Percentiles rank a stretch among this genome's conserved stretches.
Conservation (phyloP, 2,888 invertebrate species). For the Drosophila nigritarsus region DNA sequence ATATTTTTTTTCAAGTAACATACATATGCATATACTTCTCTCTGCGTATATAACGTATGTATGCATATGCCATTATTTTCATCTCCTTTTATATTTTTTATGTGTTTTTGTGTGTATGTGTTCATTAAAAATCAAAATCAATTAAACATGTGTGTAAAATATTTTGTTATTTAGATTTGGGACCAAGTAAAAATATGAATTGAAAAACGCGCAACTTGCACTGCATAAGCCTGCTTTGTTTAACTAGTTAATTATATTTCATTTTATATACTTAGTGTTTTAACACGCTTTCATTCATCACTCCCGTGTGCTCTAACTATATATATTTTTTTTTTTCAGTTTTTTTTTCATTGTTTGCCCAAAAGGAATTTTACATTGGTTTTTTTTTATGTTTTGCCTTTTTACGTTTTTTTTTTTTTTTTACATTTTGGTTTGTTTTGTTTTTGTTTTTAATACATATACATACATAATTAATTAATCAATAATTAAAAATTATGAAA, state of each 20-base stretch:
- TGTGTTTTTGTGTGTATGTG: slow-evolving; percentile 8
- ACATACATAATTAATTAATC: slow-evolving; percentile 77
- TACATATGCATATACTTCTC: slow-evolving; percentile 28
- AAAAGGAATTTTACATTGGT: slow-evolving; percentile 50
- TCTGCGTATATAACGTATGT: slow-evolving; percentile 1
- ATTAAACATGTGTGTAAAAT: slow-evolving; percentile 44
- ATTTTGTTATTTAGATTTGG: slow-evolving; percentile 10
- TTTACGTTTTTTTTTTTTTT: slow-evolving; percentile 30
- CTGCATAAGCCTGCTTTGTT: slow-evolving; percentile 66
- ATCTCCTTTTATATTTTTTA: not conserved
- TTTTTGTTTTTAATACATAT: slow-evolving; percentile 53
- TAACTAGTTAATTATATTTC: slow-evolving; percentile 55
- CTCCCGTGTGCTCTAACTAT: slow-evolving; percentile 9
- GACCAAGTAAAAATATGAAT: slow-evolving; percentile 31
- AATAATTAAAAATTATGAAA: slow-evolving; percentile 78
- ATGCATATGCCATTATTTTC: slow-evolving; percentile 4
- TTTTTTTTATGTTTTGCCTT: slow-evolving; percentile 42
- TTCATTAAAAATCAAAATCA: slow-evolving; percentile 56
- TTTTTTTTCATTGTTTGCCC: slow-evolving; percentile 30
- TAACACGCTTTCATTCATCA: slow-evolving; percentile 29
- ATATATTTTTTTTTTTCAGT: slow-evolving; percentile 6
- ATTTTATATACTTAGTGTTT: slow-evolving; percentile 28
- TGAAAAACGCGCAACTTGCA: slow-evolving; percentile 62
- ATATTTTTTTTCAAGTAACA: slow-evolving; percentile 36
- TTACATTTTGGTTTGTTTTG: slow-evolving; percentile 16